A percentile compares a stretch with the other conserved stretches of the same genome.
Conservation (phyloP, 2,888 invertebrate genomes). For the Adelphocoris suturalis region DNA sequence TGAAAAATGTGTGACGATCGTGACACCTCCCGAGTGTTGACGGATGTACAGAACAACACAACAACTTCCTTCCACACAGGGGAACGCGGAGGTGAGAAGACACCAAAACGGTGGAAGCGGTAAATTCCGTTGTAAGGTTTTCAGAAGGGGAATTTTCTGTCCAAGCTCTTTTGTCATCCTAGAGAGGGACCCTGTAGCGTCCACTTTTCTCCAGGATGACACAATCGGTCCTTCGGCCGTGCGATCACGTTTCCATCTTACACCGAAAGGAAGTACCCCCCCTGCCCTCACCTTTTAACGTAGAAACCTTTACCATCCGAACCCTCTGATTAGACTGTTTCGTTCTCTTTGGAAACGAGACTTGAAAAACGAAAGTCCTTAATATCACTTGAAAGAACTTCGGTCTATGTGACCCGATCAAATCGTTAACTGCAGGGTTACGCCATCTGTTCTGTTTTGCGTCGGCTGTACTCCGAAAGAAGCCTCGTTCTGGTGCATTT, state of each 20-base stretch:
- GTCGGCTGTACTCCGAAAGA: not conserved
- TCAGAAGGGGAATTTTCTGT: not conserved
- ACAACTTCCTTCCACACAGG: not conserved
- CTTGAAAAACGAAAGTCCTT: slow-evolving; percentile 42
- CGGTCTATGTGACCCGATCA: slow-evolving; percentile 56
- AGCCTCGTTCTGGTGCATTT: not conserved
- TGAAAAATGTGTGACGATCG: not conserved
- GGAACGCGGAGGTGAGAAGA: not conserved
- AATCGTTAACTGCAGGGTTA: slow-evolving; percentile 40
- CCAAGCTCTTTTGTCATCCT: not conserved
- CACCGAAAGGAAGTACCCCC: not conserved
- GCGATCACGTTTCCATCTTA: slow-evolving; percentile 43
- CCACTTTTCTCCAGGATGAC: slow-evolving; percentile 33
- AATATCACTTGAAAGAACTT: not conserved
- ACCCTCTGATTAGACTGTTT: slow-evolving; percentile 6
- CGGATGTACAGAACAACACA: not conserved
- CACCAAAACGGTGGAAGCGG: slow-evolving; percentile 21
- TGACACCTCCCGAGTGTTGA: slow-evolving; percentile 11
- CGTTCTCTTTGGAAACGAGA: slow-evolving; percentile 36
- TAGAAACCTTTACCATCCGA: slow-evolving; percentile 22
- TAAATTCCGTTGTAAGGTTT: not conserved
- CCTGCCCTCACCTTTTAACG: not conserved
- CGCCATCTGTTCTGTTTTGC: slow-evolving; percentile 19
- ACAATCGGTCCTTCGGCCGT: not conserved
- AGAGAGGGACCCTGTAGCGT: not conserved